Evolutionary conservation across 2,797 vertebrate species (phyloP), one percentile per base, ranked within the genome.

Genomic region (Eutrigla gurnardus): DNA sequence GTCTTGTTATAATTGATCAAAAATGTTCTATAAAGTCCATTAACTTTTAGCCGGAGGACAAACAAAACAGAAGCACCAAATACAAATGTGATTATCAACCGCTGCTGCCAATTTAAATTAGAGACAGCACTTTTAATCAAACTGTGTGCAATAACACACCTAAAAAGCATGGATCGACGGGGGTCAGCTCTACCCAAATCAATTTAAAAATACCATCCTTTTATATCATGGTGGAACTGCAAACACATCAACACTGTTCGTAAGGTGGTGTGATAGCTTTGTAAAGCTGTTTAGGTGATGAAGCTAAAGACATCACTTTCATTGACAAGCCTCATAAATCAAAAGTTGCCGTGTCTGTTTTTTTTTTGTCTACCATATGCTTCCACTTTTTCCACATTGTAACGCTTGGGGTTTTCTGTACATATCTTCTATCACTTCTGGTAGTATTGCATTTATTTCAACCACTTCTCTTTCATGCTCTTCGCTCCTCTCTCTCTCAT

Each of bases 1-100:
- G 93, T 92, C 77, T 78, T 83, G 64, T 91, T 86, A 84, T 85
- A 93, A 93, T 88, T 93, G 86, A 93, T 93, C 75, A 88, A 77
- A 87, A 86, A 77, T 78, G 61, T 85, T 77, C 71, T 81, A 76
- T 85, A 74, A 89, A 93, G 81, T 88, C 86, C 89, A 93, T 94
- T 94, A 92, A 90, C 83, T 89, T 86, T 82, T 79, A 74, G 86
- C 92, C 84, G 3, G 62, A 74, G 84, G 91, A 86, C 82, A 84
- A 73, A 86, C 64, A 77, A 81, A 88, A 86, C 73, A 88, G 80
- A 87, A 79, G 70, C 76, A 71, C 57, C 45, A 74, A 69, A 81
- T 54, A 77, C 73, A 80, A 35, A 83, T 74, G 82, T 78, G 82
- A 88, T 91, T 88, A 89, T 91, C 87, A 93, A 86, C 86, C 78